phyloP scores from a whole-genome alignment of 2,113 vertebrate genomes.

The Glaucomys volans region DNA sequence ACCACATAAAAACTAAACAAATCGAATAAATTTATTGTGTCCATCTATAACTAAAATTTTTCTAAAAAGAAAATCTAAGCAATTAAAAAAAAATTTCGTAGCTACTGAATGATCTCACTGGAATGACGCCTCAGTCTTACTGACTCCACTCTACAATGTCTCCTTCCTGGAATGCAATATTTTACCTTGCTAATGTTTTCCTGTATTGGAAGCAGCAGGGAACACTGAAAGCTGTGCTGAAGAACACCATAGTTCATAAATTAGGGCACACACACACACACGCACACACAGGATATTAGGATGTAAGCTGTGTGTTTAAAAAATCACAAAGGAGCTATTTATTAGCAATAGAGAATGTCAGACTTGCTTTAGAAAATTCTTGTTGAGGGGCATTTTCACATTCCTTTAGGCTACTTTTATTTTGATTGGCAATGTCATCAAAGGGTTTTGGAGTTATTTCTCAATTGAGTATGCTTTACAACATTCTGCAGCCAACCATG shows the following conservation, averaged over 20 bases:
- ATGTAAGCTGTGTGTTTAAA: not conserved
- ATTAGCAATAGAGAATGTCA: constrained; percentile 32
- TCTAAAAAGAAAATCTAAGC: too few relatives aligned
- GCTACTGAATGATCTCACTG: not conserved
- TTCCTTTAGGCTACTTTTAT: constrained; percentile 24
- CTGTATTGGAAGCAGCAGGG: not conserved
- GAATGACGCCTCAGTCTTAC: not conserved
- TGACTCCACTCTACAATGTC: not conserved
- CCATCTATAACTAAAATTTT: too few relatives aligned
- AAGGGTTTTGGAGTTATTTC: constrained; percentile 32
- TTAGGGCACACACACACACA: not conserved
- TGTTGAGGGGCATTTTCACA: not conserved
- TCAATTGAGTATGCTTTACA: not conserved
- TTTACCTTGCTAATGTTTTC: not conserved
- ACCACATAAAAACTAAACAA: too few relatives aligned
- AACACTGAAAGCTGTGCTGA: not conserved
- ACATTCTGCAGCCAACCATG: not conserved
- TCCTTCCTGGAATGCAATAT: not conserved
- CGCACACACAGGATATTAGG: not conserved
- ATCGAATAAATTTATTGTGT: too few relatives aligned
- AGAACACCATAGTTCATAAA: not conserved
- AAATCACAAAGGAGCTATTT: not conserved
- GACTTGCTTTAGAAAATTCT: constrained; percentile 16
- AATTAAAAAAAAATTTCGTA: not conserved
- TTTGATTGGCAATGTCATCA: constrained; percentile 51